Evolutionary conservation across 2,888 invertebrate genomes (phyloP), one percentile per base, ranked within the genome.

Genomic region (Clitarchus hookeri): DNA sequence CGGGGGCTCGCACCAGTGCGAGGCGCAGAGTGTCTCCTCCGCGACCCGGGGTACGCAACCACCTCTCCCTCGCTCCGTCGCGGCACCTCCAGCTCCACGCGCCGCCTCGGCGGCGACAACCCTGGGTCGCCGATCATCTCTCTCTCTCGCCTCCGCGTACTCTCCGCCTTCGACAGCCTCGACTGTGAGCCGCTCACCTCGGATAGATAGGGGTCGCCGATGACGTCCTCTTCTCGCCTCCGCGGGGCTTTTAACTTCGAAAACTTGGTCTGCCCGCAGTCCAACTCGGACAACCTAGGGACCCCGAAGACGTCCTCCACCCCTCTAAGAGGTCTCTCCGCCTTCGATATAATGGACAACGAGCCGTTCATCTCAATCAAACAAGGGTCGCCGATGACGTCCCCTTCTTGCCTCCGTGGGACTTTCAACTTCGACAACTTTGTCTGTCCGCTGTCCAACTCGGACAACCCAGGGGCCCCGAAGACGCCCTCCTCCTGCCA

Each of bases 151-250:
- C 16, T 80, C 16, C 13, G 0, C 26, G 27, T 44, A 4, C 26
- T 19, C 86, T 36, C 36, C 4, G 36, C 84, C 82, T 48, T 36
- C n/a, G 65, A 82, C 79, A 13, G n/a, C 84, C n/a, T 84, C 54
- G n/a, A 9, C 23, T 19, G 65, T 8, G 65, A 11, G 77, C 85
- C 36, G 83, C 44, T 26, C 53, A 36, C 36, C 36, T 36, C 36
- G 36, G 2, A 36, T 36, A 44, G 65, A 44, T 23, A 23, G 19
- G 53, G 53, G 44, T 65, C 54, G 27, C 53, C 84, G 84, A 23
- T 25, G 27, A n/a, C 53, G 84, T 54, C 84, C 53, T 26, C 84
- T 23, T 12, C 27, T 25, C 53, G 27, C 44, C 77, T 44, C 16
- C 77, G 44, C 78, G 65, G 65, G 23, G 6, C 12, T 19, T 65